Base-by-base conservation (phyloP, 2,113 vertebrate species). In the Chlamydotis undulata region DNA sequence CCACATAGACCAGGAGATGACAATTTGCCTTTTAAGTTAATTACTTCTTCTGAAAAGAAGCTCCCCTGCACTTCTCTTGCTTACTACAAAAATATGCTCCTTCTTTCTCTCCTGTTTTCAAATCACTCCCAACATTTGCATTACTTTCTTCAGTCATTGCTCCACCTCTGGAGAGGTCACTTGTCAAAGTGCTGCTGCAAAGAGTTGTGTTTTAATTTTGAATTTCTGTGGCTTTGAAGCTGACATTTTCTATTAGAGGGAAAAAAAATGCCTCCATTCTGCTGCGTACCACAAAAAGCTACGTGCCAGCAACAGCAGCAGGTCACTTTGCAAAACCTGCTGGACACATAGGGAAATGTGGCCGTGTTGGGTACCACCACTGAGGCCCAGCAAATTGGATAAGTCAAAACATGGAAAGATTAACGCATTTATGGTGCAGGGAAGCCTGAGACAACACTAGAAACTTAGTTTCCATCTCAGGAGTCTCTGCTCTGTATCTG, bases 191-290 rank as follows among this genome's bases (percentile, higher is more conserved):
- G 47, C 41, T 87, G 23, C 78, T 2, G 5, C 0, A 0, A 69
- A 57, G 6, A 2, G 5, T 6, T 56, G 21, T 19, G 15, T 76
- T 78, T 93, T 60, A 83, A 81, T 88, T 92, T 39, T 21, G 59
- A 73, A 77, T 92, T 94, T 93, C 47, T 19, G 6, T 50, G 29
- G 37, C 75, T 85, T 94, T 94, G 91, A 96, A 91, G 79, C 22
- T 90, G 67, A 65, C 18, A 50, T 86, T 88, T 95, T 87, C 70
- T 59, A 80, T 77, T 73, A 79, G 17, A 47, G 33, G 8, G 9
- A 22, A 78, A 45, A 39, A 64, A 69, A 61, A 41, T 4, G 14
- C 26, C 14, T 76, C 21, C 14, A 6, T 65, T 41, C 69, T 81
- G 52, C 41, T 60, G 31, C 11, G 29, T 25, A 24, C 33, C 7